Conservation (phyloP, 2,113 vertebrate species). For the Dendrocopos noguchii region DNA sequence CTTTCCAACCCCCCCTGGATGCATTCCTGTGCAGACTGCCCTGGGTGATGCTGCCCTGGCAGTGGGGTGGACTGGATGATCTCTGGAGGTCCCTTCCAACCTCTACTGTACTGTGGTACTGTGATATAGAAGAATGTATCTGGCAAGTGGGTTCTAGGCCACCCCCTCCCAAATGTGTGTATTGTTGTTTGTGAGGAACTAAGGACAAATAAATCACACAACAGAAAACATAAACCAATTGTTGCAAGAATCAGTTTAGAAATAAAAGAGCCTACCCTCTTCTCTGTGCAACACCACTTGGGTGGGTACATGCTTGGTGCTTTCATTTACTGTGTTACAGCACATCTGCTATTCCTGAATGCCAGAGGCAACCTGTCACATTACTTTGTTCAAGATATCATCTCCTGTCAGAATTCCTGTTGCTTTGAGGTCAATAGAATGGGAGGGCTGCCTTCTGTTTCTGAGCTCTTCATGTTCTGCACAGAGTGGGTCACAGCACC, state of each 20-base stretch:
- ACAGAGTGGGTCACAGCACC: too few species aligned
- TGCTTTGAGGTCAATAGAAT: background rate
- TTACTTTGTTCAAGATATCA: fast-evolving
- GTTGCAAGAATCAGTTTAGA: background rate
- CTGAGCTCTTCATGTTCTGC: background rate
- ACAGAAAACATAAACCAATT: background rate
- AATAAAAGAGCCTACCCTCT: background rate
- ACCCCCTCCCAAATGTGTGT: too few species aligned
- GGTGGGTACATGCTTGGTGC: background rate
- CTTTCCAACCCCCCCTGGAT: too few species aligned
- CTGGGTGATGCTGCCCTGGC: too few species aligned
- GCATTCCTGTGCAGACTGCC: too few species aligned
- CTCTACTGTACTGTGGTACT: too few species aligned
- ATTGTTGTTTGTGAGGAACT: too few species aligned
- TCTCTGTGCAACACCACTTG: background rate
- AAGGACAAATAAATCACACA: too few species aligned
- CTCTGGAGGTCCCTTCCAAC: too few species aligned
- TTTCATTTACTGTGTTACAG: background rate
- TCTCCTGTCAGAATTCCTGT: background rate
- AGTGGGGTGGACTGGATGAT: too few species aligned
- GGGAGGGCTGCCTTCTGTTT: background rate
- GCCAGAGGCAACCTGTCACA: background rate
- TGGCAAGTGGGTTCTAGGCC: too few species aligned
- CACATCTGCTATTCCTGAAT: background rate
- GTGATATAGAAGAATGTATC: too few species aligned